These are phyloP conservation scores for Lophura nycthemera DNA, from an alignment of 2,113 vertebrate species.

Conservation along the genomic window DNA sequence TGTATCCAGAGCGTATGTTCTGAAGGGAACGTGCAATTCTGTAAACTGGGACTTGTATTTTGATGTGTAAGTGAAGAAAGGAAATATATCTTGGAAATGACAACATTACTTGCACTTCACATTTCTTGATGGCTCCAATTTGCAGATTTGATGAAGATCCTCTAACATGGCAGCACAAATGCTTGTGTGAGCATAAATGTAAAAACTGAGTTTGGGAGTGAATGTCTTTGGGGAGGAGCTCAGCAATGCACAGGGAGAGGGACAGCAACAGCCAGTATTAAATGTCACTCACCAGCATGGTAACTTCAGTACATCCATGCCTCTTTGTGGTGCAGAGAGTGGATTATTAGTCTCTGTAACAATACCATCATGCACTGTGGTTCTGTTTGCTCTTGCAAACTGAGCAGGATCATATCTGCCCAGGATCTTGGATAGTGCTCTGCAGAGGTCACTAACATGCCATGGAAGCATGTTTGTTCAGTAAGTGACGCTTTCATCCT, in stretches of 20 bases:
- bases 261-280: neutral
- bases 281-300: neutral
- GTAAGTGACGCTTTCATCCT: neutral
- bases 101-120: neutral
- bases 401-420: neutral
- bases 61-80: neutral
- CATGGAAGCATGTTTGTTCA: neutral
- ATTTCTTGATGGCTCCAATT: neutral
- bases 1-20: neutral
- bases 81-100: neutral
- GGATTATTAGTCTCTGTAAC: neutral
- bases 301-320: neutral
- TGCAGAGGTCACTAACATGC: slow-evolving; percentile 10
- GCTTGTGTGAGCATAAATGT: neutral
- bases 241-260: neutral
- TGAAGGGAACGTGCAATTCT: neutral
- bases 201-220: neutral
- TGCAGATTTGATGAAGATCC: neutral
- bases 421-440: neutral
- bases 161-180: neutral
- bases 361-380: neutral
- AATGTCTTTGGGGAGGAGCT: neutral
- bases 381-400: slow-evolving; percentile 40
- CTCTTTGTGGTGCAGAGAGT: neutral
- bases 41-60: neutral